A percentile compares a stretch with the other conserved stretches of the same genome.
Evolutionary conservation across 2,888 invertebrate genomes (phyloP).

Genomic region (Ormyrus nitidulus): DNA sequence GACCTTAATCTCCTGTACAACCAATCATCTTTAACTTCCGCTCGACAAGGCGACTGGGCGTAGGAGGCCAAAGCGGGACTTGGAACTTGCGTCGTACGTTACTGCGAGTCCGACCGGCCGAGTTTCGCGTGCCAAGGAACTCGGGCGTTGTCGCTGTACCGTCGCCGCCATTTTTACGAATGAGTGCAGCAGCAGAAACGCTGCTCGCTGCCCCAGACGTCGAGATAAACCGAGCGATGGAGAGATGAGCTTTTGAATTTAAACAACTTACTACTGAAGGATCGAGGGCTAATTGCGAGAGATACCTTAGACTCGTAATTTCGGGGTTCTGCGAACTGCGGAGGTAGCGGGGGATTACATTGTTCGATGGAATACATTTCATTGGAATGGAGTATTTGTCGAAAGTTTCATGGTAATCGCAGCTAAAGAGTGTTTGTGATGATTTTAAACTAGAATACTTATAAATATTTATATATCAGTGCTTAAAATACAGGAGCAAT

Average conservation of each 20-base stretch:
- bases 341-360: no score
- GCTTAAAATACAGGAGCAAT: no score
- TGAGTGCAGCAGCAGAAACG: slow-evolving; percentile 33
- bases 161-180: neutral
- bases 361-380: no score
- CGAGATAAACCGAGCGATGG: slow-evolving; percentile 1
- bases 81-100: slow-evolving; percentile 30
- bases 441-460: no score
- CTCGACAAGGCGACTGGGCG: slow-evolving; percentile 11
- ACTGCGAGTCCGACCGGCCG: slow-evolving; percentile 16
- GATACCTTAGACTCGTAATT: no score
- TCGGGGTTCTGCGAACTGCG: no score
- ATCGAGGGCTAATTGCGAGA: no score
- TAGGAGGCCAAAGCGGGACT: slow-evolving; percentile 27
- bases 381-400: no score
- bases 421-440: no score
- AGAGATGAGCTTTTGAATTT: neutral
- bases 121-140: slow-evolving; percentile 40
- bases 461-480: no score
- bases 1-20: slow-evolving; percentile 53
- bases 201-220: neutral
- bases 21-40: slow-evolving; percentile 56
- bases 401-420: no score
- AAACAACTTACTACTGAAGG: no score
- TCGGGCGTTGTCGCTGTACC: slow-evolving; percentile 15